Evolutionary conservation across 2,888 invertebrate species (phyloP).

Genomic region (Cephalotes varians): DNA sequence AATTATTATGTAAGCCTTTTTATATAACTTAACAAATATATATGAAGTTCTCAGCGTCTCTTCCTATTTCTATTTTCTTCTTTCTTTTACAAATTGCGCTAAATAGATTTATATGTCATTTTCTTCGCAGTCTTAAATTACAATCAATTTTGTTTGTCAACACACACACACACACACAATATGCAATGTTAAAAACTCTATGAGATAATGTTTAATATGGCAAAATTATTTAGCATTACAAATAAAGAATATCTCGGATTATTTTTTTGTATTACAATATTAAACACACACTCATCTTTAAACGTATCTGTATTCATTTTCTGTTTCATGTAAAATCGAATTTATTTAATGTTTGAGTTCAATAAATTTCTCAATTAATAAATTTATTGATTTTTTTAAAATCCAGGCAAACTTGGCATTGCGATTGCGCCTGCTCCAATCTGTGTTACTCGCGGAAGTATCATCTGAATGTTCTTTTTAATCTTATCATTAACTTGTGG

Average conservation of each 20-base stretch:
- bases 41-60: neutral
- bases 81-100: conserved; percentile 18
- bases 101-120: neutral
- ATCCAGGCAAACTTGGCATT: conserved; percentile 35
- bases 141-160: neutral
- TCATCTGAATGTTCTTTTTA: conserved; percentile 45
- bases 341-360: neutral
- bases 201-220: neutral
- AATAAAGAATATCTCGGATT: conserved; percentile 14
- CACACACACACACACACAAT: no score
- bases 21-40: conserved; percentile 2
- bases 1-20: neutral
- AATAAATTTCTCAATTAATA: neutral
- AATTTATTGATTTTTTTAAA: conserved; percentile 24
- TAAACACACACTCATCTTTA: neutral
- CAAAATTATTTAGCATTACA: conserved; percentile 13
- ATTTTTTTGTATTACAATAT: conserved; percentile 14
- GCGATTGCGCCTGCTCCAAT: conserved; percentile 52
- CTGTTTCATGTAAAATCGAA: neutral
- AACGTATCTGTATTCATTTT: neutral
- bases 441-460: conserved; percentile 56
- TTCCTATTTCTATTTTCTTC: conserved; percentile 1
- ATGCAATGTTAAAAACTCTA: neutral
- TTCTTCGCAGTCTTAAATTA: conserved; percentile 9
- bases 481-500: conserved; percentile 16